Base-by-base conservation (phyloP, 1,140 invertebrate genomes). In the Ceratitis capitata region DNA sequence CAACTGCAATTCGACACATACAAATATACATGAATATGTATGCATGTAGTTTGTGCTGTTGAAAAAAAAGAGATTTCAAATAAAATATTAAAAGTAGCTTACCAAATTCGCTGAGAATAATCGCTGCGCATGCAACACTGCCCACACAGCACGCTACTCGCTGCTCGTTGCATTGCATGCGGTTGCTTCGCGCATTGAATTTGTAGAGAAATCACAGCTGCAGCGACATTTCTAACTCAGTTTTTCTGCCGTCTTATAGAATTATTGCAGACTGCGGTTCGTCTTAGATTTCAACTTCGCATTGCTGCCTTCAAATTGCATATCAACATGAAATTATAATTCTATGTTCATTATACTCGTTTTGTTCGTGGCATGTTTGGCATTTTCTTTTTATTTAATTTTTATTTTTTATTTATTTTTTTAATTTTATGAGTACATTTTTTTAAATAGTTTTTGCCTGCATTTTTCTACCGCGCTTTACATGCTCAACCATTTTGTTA, bases 91-190 rank as follows among this genome's bases (percentile, higher is more conserved):
- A 78, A 69, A 64, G 29, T 23, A 5, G 51, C 51, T 56, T 6
- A 29, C 26, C 58, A 61, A 61, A 29, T 61, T n/a, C 3, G 3
- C 10, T 56, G 3, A 2, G 3, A 61, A 69, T 29, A 39, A 69
- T 69, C n/a, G 61, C 61, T 69, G 35, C 14, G n/a, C 69, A 78
- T 78, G 69, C 69, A 78, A 78, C 69, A 78, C 35, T 78, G 69
- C 69, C 10, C 69, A 23, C 69, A 23, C 39, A 10, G 61, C 61
- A 56, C 19, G 1, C 23, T 0, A 56, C 51, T 56, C 19, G 51
- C n/a, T 3, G 51, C 51, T n/a, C 51, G 51, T 1, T 53, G 4
- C 49, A n/a, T n/a, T 56, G 23, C 51, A 1, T 56, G 51, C 49
- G 49, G n/a, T 14, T 53, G n/a, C 16, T 19, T 53, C n/a, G 6